A percentile compares a stretch with the other conserved stretches of the same genome.
phyloP scores from a whole-genome alignment of 2,797 vertebrate species.

The Choloepus didactylus region DNA sequence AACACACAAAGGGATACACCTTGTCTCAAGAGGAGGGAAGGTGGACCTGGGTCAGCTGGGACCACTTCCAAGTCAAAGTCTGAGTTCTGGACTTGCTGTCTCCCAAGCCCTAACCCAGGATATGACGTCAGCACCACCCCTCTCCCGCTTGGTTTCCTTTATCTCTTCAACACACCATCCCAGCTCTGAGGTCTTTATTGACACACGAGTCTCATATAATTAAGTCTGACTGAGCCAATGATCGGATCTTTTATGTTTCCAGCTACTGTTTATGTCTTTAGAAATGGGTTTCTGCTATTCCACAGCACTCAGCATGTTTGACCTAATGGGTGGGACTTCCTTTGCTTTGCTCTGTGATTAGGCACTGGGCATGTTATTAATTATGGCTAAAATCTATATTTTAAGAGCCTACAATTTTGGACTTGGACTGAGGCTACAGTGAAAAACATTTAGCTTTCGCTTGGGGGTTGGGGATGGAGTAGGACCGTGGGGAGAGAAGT shows the following conservation, averaged over 20 bases:
- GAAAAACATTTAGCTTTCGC: conserved; percentile 52
- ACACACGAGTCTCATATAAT: conserved; percentile 8
- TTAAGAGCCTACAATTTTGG: conserved; percentile 67
- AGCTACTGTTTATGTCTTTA: neutral
- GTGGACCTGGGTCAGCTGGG: neutral
- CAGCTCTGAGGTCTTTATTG: conserved; percentile 29
- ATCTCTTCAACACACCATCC: conserved; percentile 16
- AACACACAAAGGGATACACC: neutral
- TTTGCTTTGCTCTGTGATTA: conserved; percentile 72
- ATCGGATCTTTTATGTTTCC: neutral
- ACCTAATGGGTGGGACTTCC: neutral
- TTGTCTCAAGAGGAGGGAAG: neutral
- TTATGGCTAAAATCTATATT: conserved; percentile 72
- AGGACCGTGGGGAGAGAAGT: neutral
- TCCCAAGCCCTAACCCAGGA: neutral
- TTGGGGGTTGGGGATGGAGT: neutral
- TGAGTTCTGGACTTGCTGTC: neutral
- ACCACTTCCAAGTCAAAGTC: neutral
- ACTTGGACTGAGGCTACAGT: neutral
- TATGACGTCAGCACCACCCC: neutral
- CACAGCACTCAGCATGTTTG: conserved; percentile 25
- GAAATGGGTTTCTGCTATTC: conserved; percentile 67
- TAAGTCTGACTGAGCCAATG: neutral
- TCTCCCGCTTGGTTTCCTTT: neutral
- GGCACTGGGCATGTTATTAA: conserved; percentile 54